A percentile compares a stretch with the other conserved stretches of the same genome.
Evolutionary conservation across 92 coral and sea anemone genomes (phyloP).

Genomic region (Siderastrea radians): DNA sequence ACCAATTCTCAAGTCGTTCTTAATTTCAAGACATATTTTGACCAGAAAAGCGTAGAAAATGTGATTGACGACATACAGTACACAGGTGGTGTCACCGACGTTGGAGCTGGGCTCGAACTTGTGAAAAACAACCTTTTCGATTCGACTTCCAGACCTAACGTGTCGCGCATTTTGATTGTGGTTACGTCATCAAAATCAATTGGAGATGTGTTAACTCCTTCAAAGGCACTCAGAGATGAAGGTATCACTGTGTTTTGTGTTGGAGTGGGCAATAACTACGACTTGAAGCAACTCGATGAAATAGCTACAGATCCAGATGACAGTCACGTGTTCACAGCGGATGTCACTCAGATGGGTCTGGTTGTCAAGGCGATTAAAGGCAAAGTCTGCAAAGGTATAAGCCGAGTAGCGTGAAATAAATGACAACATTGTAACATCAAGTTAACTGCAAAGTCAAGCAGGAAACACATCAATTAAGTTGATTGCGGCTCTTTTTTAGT

Average conservation of each 20-base stretch:
- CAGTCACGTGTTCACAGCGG: conserved; percentile 39
- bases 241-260: conserved; percentile 52
- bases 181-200: conserved; percentile 45
- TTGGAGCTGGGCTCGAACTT: conserved; percentile 45
- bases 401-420: neutral
- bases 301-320: conserved; percentile 56
- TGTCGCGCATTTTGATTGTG: conserved; percentile 65
- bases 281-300: conserved; percentile 34
- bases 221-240: conserved; percentile 38
- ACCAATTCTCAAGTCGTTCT: conserved; percentile 50
- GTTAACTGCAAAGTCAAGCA: no score
- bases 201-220: conserved; percentile 32
- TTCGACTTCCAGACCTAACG: conserved; percentile 46
- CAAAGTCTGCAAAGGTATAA: conserved; percentile 47
- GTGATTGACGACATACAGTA: conserved; percentile 66
- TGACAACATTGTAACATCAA: no score
- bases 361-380: conserved; percentile 34
- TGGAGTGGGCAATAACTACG: conserved; percentile 51
- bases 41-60: conserved; percentile 37
- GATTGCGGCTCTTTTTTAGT: no score
- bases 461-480: no score
- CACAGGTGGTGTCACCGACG: conserved; percentile 49
- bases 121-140: conserved; percentile 48
- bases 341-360: conserved; percentile 12
- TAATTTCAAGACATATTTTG: conserved; percentile 55